Base-by-base conservation (phyloP, 2,888 invertebrate species). In the Stomorhina lunata region DNA sequence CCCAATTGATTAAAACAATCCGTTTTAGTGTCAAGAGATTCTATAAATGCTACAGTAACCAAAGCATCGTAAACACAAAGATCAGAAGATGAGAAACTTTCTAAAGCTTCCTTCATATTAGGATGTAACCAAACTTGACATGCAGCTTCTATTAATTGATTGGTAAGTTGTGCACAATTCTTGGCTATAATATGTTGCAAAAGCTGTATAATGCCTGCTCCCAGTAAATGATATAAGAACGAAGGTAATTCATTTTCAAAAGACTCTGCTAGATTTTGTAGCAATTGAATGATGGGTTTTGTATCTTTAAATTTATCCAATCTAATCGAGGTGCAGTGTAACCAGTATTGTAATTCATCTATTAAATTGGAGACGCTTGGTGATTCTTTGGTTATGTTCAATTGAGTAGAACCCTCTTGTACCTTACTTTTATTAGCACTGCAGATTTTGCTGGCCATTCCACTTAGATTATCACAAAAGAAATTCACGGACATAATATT, bases 1-100 rank as follows among this genome's bases (percentile, higher is more conserved):
- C 92, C 91, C 84, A 93, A 86, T 0, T 92, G 88, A 1, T 90
- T 89, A 91, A 93, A 93, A 9, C 88, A 89, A 0, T 84, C 80
- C 37, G 86, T 69, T 43, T 80, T 81, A 3, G 40, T 40, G 6
- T 82, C 84, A 0, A 90, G 73, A 45, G 88, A 87, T 15, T 86
- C 80, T 3, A 90, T 73, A 83, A 90, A 90, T 15, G 81, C 55
- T 0, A 86, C 84, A 22, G 85, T 89, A 0, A 90, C 77, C 7
- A 90, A 84, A 0, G 84, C 65, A n/a, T 86, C 84, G 12, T 86
- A 86, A 25, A 87, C 86, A 9, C 80, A 85, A 22, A 7, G 87
- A 83, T 0, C 65, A 50, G 27, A 45, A 10, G 50, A 43, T 0
- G 25, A 29, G 20, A 29, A 68, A 37, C 25, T 25, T 4, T 63